Evolutionary conservation across 2,113 vertebrate species (phyloP).

Genomic region (Aegypius monachus): DNA sequence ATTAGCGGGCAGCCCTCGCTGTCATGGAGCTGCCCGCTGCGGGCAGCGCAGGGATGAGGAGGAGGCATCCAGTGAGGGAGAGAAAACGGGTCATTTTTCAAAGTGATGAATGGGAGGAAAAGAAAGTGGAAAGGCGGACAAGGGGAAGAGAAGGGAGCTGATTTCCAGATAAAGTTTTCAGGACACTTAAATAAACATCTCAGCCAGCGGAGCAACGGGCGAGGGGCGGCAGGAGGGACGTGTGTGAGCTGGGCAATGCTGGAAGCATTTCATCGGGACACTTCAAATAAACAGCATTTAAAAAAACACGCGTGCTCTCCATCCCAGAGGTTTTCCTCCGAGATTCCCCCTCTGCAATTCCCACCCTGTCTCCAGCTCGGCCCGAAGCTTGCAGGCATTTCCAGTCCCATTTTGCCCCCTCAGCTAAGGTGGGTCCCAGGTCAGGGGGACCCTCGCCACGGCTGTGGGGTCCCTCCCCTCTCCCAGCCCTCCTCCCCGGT

Average conservation of each 20-base stretch:
- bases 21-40: neutral
- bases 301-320: neutral
- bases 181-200: conserved; percentile 59
- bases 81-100: conserved; percentile 32
- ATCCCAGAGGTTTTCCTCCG: neutral
- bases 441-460: neutral
- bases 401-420: neutral
- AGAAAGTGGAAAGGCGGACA: conserved; percentile 53
- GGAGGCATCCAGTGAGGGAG: neutral
- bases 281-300: conserved; percentile 2
- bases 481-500: neutral
- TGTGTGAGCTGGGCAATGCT: neutral
- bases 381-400: neutral
- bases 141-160: conserved; percentile 47
- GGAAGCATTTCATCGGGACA: conserved; percentile 17
- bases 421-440: neutral
- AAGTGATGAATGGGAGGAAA: conserved; percentile 68
- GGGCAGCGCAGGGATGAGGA: neutral
- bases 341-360: neutral
- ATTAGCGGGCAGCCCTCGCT: conserved; percentile 9
- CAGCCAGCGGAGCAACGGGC: neutral
- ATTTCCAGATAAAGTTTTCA: conserved; percentile 60
- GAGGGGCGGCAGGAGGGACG: neutral
- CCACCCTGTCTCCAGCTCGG: neutral
- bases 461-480: neutral